A percentile compares a stretch with the other conserved stretches of the same genome.
Evolutionary conservation across 2,888 invertebrate species (phyloP).

Genomic region (Callimorpha dominula): DNA sequence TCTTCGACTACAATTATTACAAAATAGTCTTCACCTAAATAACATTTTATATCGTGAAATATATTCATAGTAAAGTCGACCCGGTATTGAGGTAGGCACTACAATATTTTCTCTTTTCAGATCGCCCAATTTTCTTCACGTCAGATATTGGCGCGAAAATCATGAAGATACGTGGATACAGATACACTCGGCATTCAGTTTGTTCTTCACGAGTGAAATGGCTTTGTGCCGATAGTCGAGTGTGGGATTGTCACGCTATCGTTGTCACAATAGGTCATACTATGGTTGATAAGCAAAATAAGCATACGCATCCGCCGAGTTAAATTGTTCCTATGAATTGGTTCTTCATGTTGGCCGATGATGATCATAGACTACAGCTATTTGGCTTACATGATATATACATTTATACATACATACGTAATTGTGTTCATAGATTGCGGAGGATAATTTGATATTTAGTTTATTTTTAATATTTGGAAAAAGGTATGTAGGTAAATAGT

Average conservation of each 20-base stretch:
- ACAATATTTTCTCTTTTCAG: conserved; percentile 46
- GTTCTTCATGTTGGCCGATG: not conserved
- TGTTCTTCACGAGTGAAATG: conserved; percentile 80
- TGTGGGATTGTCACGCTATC: conserved; percentile 73
- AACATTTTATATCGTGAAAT: not conserved
- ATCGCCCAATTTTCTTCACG: conserved; percentile 76
- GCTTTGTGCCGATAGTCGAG: conserved; percentile 76
- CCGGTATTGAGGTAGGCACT: not conserved
- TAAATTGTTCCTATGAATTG: conserved; percentile 37
- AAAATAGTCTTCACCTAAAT: not conserved
- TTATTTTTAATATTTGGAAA: no score
- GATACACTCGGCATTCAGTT: conserved; percentile 79
- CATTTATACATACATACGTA: not conserved
- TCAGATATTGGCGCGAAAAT: conserved; percentile 75
- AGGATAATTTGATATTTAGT: not conserved
- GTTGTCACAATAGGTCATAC: conserved; percentile 79
- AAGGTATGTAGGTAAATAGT: no score
- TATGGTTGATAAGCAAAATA: conserved; percentile 73
- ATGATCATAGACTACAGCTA: not conserved
- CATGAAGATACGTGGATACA: conserved; percentile 78
- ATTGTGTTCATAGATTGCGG: not conserved
- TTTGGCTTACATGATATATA: not conserved
- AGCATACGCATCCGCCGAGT: conserved; percentile 74
- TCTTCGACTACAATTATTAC: not conserved
- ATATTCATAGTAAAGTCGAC: not conserved